Percentiles rank a stretch among this genome's conserved stretches.
Evolutionary conservation across 2,888 invertebrate genomes (phyloP).

Genomic region (Torymus texanus): DNA sequence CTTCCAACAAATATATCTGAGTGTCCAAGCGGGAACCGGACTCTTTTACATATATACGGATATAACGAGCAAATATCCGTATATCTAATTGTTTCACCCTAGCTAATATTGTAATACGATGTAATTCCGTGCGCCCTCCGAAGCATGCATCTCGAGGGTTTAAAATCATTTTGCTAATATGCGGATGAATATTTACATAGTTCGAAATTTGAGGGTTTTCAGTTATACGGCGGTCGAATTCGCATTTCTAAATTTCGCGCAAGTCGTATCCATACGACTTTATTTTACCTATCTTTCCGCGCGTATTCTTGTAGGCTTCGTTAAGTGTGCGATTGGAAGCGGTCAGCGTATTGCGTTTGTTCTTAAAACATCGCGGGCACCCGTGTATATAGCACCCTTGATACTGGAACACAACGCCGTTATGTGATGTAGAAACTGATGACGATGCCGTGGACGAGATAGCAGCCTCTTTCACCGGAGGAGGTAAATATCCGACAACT

Average conservation of each 20-base stretch:
- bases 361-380: not conserved
- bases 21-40: too few relatives aligned
- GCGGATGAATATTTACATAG: not conserved
- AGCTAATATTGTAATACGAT: slow-evolving; percentile 1
- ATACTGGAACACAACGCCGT: slow-evolving; percentile 5
- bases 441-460: too few relatives aligned
- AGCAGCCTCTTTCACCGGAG: too few relatives aligned
- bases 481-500: slow-evolving; percentile 1
- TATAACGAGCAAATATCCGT: too few relatives aligned
- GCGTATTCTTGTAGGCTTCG: slow-evolving; percentile 8
- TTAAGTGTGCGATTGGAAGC: not conserved
- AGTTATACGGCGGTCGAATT: not conserved
- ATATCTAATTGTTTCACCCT: slow-evolving; percentile 22
- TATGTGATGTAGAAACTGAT: not conserved
- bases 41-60: too few relatives aligned
- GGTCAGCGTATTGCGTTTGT: not conserved
- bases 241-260: slow-evolving; percentile 8
- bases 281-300: not conserved
- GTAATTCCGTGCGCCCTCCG: slow-evolving; percentile 25
- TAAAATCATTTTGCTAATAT: not conserved
- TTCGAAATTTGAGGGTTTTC: not conserved
- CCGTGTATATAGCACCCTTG: slow-evolving; percentile 10
- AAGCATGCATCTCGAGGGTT: slow-evolving; percentile 8
- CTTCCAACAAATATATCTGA: too few relatives aligned
- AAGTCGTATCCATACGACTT: not conserved